Evolutionary conservation across 2,113 vertebrate genomes (phyloP).

Genomic region (Microtus ochrogaster): DNA sequence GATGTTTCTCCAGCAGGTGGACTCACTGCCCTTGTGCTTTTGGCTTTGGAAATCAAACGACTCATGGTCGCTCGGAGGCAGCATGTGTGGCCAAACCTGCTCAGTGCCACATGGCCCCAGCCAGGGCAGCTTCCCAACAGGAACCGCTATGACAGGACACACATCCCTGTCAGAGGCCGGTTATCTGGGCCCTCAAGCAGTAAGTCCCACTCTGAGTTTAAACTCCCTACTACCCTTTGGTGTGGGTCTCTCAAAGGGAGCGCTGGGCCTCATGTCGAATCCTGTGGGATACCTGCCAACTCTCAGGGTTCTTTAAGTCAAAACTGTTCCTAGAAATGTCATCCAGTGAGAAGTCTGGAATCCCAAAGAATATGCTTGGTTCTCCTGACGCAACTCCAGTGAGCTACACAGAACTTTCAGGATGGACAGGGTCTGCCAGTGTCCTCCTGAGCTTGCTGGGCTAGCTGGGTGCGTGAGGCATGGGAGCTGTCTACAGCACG

Average conservation of each 20-base stretch:
- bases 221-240: not conserved
- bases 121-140: not conserved
- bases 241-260: not conserved
- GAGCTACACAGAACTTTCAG: not conserved
- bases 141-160: not conserved
- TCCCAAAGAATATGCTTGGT: not conserved
- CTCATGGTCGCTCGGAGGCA: not conserved
- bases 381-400: not conserved
- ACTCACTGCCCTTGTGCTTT: not conserved
- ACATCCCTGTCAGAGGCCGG: not conserved
- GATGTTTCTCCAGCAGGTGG: not conserved
- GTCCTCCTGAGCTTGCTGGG: not conserved
- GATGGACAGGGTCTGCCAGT: not conserved
- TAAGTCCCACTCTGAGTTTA: not conserved
- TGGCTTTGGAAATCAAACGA: not conserved
- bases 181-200: not conserved
- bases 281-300: not conserved
- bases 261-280: not conserved
- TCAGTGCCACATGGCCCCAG: not conserved
- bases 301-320: not conserved
- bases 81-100: not conserved
- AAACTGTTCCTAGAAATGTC: not conserved
- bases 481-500: too few relatives aligned
- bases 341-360: not conserved
- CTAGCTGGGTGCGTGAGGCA: rapidly evolving